Evolutionary conservation across 2,888 invertebrate species (phyloP).

Genomic region (Amphipoea lucens): DNA sequence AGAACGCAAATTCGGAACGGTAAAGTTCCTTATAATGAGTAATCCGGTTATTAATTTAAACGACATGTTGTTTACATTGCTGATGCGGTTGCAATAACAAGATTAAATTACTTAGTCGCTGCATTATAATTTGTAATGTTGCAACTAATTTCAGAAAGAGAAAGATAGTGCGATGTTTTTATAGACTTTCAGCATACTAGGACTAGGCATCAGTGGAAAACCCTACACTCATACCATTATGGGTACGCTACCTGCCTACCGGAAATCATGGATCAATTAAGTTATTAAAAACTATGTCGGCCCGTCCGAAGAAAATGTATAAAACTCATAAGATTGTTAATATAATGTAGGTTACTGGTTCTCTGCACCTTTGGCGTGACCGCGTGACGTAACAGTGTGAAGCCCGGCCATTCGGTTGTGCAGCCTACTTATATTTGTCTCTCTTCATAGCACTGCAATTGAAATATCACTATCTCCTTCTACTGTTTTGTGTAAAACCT

Average conservation of each 20-base stretch:
- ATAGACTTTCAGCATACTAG: not conserved
- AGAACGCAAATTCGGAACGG: too few species aligned
- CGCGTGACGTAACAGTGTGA: conserved; percentile 58
- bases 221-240: not conserved
- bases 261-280: not conserved
- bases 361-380: conserved; percentile 56
- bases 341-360: conserved; percentile 60
- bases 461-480: conserved; percentile 44
- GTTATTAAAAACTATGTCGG: not conserved
- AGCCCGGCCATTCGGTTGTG: conserved; percentile 23
- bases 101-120: not conserved
- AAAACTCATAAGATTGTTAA: conserved; percentile 29
- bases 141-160: conserved; percentile 6
- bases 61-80: not conserved
- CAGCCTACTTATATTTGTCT: conserved; percentile 27
- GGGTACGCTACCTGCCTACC: too few species aligned
- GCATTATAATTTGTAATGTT: not conserved
- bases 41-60: too few species aligned
- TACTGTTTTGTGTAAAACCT: conserved; percentile 28
- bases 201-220: not conserved
- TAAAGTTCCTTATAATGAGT: too few species aligned
- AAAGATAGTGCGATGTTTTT: not conserved
- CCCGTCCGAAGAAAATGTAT: not conserved
- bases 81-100: not conserved
- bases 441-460: conserved; percentile 21